Evolutionary conservation across 2,888 invertebrate species (phyloP), one percentile per base, ranked within the genome.

Genomic region (Perithous albicinctus): DNA sequence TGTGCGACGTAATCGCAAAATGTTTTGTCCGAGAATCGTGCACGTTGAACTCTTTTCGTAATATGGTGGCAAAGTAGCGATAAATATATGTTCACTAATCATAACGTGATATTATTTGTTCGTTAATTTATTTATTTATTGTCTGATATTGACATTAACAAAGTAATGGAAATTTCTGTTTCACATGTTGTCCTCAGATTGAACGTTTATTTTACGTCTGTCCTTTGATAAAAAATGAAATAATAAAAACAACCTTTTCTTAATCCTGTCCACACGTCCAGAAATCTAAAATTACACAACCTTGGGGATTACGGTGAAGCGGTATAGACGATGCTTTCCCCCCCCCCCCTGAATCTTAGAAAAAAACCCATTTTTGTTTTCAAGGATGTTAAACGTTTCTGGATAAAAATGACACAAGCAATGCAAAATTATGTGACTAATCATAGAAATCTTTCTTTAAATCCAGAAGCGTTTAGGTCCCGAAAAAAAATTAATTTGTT

Each of bases 121-220:
- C n/a, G n/a, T n/a, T n/a, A n/a, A 35, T 61, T 35, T 61, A 23
- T 59, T 41, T 26, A 32, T 32, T 59, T 32, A 32, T n/a, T 59
- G 20, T 15, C 23, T 15, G 23, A 5, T 26, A 29, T 56, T 10
- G 5, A 41, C 7, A 56, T 41, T 41, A 18, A 41, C 26, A 41
- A 56, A 41, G 12, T 56, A 23, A 67, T 29, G 51, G 12, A 59
- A 70, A 23, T 10, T 29, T 56, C 26, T 1, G 18, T 46, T 46
- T 46, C n/a, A n/a, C 46, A 46, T 46, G 46, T 18, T 46, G 7
- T 41, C 41, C 46, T 46, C n/a, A n/a, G 46, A 46, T 46, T 46
- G 46, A 18, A 15, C 46, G n/a, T 46, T 46, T 18, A 18, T 46
- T 5, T n/a, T n/a, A 18, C 15, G 46, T 46, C 18, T 35, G 26